These are phyloP conservation scores for Darevskia mixta DNA, from an alignment of 2,797 vertebrate species.

Conservation along the genomic window DNA sequence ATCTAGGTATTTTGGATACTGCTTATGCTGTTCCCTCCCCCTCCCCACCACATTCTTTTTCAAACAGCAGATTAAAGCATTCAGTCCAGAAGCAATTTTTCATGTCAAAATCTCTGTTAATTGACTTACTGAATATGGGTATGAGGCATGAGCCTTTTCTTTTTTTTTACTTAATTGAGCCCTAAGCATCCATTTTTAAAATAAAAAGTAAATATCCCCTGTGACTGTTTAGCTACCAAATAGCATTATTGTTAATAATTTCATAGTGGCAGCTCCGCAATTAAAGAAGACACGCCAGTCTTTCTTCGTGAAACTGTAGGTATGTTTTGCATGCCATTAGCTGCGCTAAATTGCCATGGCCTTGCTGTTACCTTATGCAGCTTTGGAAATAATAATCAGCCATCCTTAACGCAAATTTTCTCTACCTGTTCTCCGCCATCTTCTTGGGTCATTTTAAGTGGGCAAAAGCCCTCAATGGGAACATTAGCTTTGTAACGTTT, in stretches of 20 bases:
- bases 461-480: constrained; percentile 1
- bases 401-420: constrained; percentile 2
- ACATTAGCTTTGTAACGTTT: background rate
- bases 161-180: constrained; percentile 60
- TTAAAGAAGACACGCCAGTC: constrained; percentile 42
- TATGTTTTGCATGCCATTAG: constrained; percentile 45
- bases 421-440: constrained; percentile 8
- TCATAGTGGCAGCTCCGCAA: constrained; percentile 42
- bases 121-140: constrained; percentile 7
- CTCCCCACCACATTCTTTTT: background rate
- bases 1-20: constrained; percentile 3
- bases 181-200: constrained; percentile 34
- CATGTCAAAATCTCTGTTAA: constrained; percentile 37
- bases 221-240: constrained; percentile 47
- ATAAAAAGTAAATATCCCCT: constrained; percentile 39
- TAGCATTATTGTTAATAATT: constrained; percentile 49
- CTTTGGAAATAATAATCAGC: constrained; percentile 27
- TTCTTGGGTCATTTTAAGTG: constrained; percentile 3
- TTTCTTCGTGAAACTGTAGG: constrained; percentile 46
- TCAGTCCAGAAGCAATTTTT: constrained; percentile 31
- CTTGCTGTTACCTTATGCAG: constrained; percentile 26
- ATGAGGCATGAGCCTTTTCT: constrained; percentile 40
- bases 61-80: background rate
- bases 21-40: constrained; percentile 16
- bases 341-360: constrained; percentile 24